Conservation (phyloP, 2,888 invertebrate species). For the Chouioia cunea region DNA sequence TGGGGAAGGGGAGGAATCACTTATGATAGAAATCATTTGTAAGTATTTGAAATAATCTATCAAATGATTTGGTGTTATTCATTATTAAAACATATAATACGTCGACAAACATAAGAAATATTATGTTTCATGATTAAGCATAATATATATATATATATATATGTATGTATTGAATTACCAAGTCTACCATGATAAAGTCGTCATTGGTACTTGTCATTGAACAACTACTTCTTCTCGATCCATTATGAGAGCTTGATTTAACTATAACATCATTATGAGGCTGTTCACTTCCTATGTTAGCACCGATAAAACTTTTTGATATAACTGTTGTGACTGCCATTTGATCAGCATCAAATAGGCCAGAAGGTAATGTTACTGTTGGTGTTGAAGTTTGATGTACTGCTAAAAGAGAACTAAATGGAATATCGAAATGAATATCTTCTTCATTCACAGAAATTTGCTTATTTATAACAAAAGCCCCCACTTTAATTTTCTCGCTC, state of each 20-base stretch:
- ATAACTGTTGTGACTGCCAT: constrained; percentile 43
- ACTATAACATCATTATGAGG: constrained; percentile 64
- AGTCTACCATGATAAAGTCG: constrained; percentile 80
- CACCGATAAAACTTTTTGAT: constrained; percentile 50
- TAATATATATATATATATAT: background rate
- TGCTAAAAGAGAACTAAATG: constrained; percentile 74
- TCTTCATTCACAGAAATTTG: constrained; percentile 73
- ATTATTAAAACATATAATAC: no score
- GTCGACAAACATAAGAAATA: no score
- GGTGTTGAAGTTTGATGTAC: constrained; percentile 65
- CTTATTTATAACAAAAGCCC: constrained; percentile 82
- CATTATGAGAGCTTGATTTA: constrained; percentile 65
- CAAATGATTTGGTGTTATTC: no score
- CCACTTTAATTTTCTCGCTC: constrained; percentile 80
- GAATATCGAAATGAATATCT: constrained; percentile 74
- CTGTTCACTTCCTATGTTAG: constrained; percentile 65
- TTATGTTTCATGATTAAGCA: no score
- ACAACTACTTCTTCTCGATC: constrained; percentile 68
- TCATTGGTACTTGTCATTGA: constrained; percentile 72
- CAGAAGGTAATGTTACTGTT: constrained; percentile 53
- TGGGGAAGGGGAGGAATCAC: no score
- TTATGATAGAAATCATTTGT: no score
- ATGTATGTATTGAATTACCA: constrained; percentile 70
- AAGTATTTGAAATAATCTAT: no score
- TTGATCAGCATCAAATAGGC: constrained; percentile 49